Evolutionary conservation across 2,113 vertebrate genomes (phyloP), one percentile per base, ranked within the genome.

Genomic region (Hippocampus guttulatus): DNA sequence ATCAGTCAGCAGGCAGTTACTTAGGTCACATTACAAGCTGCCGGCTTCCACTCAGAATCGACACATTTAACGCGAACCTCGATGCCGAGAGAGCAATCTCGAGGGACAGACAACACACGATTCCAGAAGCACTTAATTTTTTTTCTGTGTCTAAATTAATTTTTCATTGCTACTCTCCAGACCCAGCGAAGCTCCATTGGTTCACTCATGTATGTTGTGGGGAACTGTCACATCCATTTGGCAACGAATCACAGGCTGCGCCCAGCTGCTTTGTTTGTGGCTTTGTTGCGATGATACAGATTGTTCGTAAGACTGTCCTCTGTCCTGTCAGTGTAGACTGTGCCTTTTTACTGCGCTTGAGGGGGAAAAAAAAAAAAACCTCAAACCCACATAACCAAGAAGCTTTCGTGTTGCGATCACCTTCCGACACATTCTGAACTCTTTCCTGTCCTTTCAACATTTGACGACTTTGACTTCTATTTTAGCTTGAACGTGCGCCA

Each of bases 81-180:
- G 89, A 52, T 85, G 89, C 84, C 87, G 91, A 89, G 88, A 93
- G 92, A 81, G 92, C 87, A 89, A 88, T 91, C 92, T 92, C 89
- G 52, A 77, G 93, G 90, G 90, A 93, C 84, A 83, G 88, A 91
- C 90, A 92, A 88, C 89, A 91, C 88, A 87, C 92, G 92, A 89
- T 90, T 92, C 91, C 92, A 85, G 91, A 93, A 86, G 87, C 90
- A 94, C 91, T 94, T 95, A 92, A 93, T 87, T 87, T 87, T 94
- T 93, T 81, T 84, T 51, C 64, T 87, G 89, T 91, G 91, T 92
- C 74, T 69, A 86, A 91, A 95, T 95, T 92, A 94, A 95, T 95
- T 94, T 95, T 95, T 94, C 81, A 95, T 93, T 89, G 90, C 91
- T 87, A 88, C 86, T 92, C 88, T 74, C 89, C 87, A 90, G 74